Conservation (phyloP, 2,888 invertebrate species). For the Teleogryllus oceanicus region DNA sequence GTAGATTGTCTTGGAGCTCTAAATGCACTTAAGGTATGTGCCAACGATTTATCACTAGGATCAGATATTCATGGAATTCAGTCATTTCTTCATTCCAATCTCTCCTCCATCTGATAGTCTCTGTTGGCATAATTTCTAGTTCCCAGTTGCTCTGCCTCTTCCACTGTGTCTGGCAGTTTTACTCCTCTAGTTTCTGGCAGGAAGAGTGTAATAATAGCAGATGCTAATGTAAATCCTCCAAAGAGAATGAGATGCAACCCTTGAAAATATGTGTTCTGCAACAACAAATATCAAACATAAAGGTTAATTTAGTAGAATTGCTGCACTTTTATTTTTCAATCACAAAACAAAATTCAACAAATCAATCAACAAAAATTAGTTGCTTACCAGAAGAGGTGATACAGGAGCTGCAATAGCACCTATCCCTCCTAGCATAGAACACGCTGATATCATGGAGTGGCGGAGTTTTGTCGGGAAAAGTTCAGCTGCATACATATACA, state of each 20-base stretch:
- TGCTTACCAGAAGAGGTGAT: conserved; percentile 60
- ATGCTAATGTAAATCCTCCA: conserved; percentile 18
- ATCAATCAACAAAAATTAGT: neutral
- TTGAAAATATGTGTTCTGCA: conserved; percentile 1
- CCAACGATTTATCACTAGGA: neutral
- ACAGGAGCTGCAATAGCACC: conserved; percentile 70
- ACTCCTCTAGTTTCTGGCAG: neutral
- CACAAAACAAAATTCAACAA: too few species aligned
- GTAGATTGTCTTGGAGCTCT: neutral
- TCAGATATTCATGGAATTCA: neutral
- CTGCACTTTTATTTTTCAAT: too few species aligned
- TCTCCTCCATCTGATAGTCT: neutral
- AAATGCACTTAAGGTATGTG: conserved; percentile 6
- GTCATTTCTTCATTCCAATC: neutral
- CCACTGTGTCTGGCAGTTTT: neutral
- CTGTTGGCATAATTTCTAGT: neutral
- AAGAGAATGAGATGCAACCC: conserved; percentile 19
- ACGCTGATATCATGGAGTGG: conserved; percentile 62
- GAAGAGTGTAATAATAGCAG: neutral
- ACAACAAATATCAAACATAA: neutral
- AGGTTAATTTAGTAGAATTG: too few species aligned
- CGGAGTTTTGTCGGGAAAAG: conserved; percentile 67
- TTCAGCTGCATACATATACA: conserved; percentile 68
- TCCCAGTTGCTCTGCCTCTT: neutral
- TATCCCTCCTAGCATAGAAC: conserved; percentile 65